A percentile compares a stretch with the other conserved stretches of the same genome.
Evolutionary conservation across 2,797 vertebrate species (phyloP).

Genomic region (Pantherophis vulpinus): DNA sequence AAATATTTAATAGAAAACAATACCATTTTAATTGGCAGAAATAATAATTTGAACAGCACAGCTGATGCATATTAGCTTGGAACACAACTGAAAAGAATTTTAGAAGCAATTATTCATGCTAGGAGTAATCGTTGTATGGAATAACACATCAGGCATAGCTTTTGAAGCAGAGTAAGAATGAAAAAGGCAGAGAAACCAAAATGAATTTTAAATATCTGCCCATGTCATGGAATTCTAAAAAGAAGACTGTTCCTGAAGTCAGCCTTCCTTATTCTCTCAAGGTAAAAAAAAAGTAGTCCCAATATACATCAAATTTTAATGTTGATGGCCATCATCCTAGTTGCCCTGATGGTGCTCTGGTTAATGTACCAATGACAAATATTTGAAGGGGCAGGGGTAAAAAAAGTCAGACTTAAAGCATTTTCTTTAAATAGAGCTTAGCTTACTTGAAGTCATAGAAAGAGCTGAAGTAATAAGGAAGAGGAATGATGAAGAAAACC

Average conservation of each 20-base stretch:
- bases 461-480: background rate
- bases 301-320: slow-evolving; percentile 1
- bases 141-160: background rate
- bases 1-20: slow-evolving; percentile 20
- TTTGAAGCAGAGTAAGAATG: background rate
- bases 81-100: slow-evolving; percentile 8
- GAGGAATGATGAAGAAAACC: background rate
- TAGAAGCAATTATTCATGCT: slow-evolving; percentile 36
- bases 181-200: background rate
- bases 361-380: background rate
- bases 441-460: background rate
- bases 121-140: slow-evolving; percentile 19
- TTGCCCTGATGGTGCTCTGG: background rate
- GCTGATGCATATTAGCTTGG: background rate
- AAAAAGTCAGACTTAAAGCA: background rate
- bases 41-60: slow-evolving; percentile 13
- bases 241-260: background rate
- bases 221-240: slow-evolving; percentile 12
- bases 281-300: background rate
- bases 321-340: background rate
- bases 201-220: fast-evolving
- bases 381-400: background rate
- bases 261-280: background rate
- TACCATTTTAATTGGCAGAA: slow-evolving; percentile 23
- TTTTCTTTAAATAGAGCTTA: background rate